A percentile compares a stretch with the other conserved stretches of the same genome.
phyloP scores from a whole-genome alignment of 2,113 vertebrate species.

The Felis chaus region DNA sequence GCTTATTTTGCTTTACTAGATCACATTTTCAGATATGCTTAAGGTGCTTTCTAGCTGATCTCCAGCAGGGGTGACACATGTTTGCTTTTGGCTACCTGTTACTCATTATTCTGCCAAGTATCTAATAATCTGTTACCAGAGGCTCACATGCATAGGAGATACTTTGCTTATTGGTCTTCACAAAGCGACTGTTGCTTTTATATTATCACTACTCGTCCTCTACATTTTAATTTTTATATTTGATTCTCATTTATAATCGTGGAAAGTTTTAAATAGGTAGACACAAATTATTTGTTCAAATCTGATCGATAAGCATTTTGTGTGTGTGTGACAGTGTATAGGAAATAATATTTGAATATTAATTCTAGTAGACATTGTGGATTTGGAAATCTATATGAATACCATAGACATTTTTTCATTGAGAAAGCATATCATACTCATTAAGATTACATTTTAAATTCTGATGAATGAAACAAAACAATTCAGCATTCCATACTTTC shows the following conservation, averaged over 20 bases:
- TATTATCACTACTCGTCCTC: not conserved
- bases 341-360: not conserved
- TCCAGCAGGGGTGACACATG: accelerated
- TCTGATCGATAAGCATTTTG: not conserved
- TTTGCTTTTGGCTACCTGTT: not conserved
- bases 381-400: constrained; percentile 6
- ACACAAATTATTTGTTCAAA: not conserved
- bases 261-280: not conserved
- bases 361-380: not conserved
- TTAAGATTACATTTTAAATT: not conserved
- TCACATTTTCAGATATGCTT: not conserved
- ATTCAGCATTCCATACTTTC: not conserved
- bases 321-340: not conserved
- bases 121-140: not conserved
- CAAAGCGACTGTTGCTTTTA: not conserved
- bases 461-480: not conserved
- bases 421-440: not conserved
- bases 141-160: too few species aligned
- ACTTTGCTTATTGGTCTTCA: not conserved
- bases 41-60: not conserved
- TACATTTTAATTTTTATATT: not conserved
- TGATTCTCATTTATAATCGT: not conserved
- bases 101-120: not conserved
- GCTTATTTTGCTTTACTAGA: not conserved
- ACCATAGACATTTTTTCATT: not conserved